Percentiles rank a stretch among this genome's conserved stretches.
Evolutionary conservation across 2,888 invertebrate species (phyloP).

Genomic region (Limnephilus auricula): DNA sequence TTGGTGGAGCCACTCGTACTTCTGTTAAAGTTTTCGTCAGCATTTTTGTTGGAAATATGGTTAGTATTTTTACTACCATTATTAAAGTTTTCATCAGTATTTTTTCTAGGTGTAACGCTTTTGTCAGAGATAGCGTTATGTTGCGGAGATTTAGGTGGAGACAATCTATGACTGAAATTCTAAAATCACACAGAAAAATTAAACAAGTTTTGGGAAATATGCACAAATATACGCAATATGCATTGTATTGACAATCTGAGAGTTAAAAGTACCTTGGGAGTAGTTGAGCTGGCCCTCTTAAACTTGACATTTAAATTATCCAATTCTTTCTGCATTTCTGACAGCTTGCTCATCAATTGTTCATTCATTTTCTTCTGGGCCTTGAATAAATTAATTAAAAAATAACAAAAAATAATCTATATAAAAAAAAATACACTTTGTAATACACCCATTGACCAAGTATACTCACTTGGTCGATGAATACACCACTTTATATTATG

Average conservation of each 20-base stretch:
- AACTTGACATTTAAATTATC: constrained; percentile 41
- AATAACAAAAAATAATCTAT: neutral
- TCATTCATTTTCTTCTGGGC: constrained; percentile 44
- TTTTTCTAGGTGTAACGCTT: neutral
- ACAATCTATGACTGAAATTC: neutral
- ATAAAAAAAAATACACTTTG: too few species aligned
- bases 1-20: neutral
- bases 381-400: constrained; percentile 9
- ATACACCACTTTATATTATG: too few species aligned
- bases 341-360: constrained; percentile 45
- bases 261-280: constrained; percentile 13
- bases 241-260: neutral
- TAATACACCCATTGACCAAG: too few species aligned
- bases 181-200: neutral
- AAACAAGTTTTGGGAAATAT: neutral
- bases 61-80: neutral
- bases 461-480: too few species aligned
- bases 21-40: neutral
- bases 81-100: neutral
- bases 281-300: neutral
- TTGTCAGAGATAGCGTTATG: neutral
- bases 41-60: neutral
- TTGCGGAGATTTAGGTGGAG: neutral
- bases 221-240: neutral
- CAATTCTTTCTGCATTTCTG: constrained; percentile 47